These are phyloP conservation scores for Danio aesculapii DNA, from an alignment of 2,797 vertebrate genomes.

Conservation along the genomic window DNA sequence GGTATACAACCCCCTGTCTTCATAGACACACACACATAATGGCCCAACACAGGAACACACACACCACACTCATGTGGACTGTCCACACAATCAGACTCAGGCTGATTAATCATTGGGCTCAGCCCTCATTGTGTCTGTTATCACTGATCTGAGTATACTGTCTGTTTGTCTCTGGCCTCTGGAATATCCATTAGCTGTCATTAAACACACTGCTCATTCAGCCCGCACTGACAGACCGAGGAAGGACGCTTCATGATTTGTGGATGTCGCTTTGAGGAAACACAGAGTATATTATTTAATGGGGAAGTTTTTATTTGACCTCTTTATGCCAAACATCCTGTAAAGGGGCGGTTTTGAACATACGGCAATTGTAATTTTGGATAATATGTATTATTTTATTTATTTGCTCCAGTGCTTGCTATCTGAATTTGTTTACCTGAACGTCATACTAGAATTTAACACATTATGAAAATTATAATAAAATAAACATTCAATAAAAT, in stretches of 20 bases:
- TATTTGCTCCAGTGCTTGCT: too few relatives aligned
- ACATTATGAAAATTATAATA: too few relatives aligned
- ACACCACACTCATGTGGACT: constrained; percentile 64
- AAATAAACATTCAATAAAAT: too few relatives aligned
- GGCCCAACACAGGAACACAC: constrained; percentile 36
- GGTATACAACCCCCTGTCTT: constrained; percentile 39
- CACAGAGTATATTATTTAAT: constrained; percentile 17
- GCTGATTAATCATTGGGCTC: constrained; percentile 81
- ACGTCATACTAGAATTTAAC: too few relatives aligned
- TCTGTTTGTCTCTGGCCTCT: constrained; percentile 70
- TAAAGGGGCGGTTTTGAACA: neutral
- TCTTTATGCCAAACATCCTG: neutral
- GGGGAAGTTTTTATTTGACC: constrained; percentile 5
- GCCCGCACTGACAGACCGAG: constrained; percentile 45
- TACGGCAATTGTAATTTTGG: too few relatives aligned
- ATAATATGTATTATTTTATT: too few relatives aligned
- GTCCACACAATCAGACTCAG: constrained; percentile 78
- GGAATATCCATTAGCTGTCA: constrained; percentile 65
- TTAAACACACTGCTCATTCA: constrained; percentile 56
- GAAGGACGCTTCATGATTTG: constrained; percentile 44
- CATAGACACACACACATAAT: constrained; percentile 33
- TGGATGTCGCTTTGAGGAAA: constrained; percentile 37
- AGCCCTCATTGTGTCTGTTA: constrained; percentile 78
- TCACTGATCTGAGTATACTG: constrained; percentile 70
- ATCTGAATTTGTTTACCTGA: too few relatives aligned